Evolutionary conservation across 2,113 vertebrate genomes (phyloP), one percentile per base, ranked within the genome.

Genomic region (Nestor notabilis): DNA sequence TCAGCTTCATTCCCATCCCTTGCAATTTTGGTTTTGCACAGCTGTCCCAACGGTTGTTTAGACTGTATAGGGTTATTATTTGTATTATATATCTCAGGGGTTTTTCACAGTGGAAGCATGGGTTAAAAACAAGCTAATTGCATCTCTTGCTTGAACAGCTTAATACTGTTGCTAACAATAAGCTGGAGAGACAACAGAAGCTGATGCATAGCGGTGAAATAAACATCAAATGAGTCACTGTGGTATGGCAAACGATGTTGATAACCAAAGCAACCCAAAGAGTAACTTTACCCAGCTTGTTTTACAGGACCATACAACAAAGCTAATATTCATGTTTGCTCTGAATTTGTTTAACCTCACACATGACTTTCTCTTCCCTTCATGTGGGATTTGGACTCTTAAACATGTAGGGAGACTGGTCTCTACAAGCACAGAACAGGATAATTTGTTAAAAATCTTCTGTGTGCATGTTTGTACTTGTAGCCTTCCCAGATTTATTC

Each of bases 331-430:
- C 33, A 2, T 41, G 13, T 95, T 95, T 97, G 23, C 43, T 91
- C 85, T 80, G 55, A 33, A 83, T 86, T 93, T 95, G 43, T 85
- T 83, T 55, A 71, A 39, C 49, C 31, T 91, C 28, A 69, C 70
- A 82, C 17, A 4, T n/a, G 47, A 60, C 61, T 92, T 87, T 96
- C 11, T 90, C 9, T 64, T 85, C 31, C 47, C 60, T 93, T 90
- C n/a, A 41, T 87, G 83, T 80, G 89, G 69, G 83, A 82, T 92
- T 96, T 84, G 72, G 65, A 60, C 43, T 93, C 61, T 84, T 24
- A 76, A 61, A 53, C 11, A 87, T 93, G 44, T 78, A 68, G 69
- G 56, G 21, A 71, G 56, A 29, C 74, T 87, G 69, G 77, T 81
- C 94, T 77, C 81, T 83, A 79, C 47, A 71, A 84, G 63, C 56